These are phyloP conservation scores for Hydrolagus affinis DNA, from an alignment of 2,113 vertebrate species.

Conservation along the genomic window DNA sequence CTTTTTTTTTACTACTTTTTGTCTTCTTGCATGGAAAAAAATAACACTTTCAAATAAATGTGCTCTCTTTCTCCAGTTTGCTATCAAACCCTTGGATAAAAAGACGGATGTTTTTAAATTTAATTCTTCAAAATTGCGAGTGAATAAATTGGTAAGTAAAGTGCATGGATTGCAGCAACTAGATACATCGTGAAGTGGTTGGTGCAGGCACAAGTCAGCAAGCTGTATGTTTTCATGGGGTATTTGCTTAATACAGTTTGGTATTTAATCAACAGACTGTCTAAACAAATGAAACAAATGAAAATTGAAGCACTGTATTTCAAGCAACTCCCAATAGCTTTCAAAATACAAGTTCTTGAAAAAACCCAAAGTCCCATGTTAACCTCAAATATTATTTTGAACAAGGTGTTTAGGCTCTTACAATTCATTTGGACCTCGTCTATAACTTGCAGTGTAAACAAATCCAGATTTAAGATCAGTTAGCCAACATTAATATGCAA, in stretches of 20 bases:
- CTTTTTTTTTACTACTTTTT: too few species aligned
- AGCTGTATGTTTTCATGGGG: neutral
- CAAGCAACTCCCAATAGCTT: neutral
- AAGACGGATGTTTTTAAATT: constrained; percentile 93
- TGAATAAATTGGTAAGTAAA: constrained; percentile 83
- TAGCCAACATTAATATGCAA: neutral
- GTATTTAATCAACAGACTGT: neutral
- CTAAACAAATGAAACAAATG: neutral
- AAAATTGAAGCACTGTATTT: neutral
- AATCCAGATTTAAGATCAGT: neutral
- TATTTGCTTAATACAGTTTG: neutral
- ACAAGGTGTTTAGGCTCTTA: neutral
- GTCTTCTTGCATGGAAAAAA: too few species aligned
- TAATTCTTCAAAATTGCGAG: constrained; percentile 84
- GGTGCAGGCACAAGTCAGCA: neutral
- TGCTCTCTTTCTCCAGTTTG: constrained; percentile 63
- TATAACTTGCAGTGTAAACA: neutral
- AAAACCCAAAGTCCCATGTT: neutral
- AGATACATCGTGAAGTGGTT: neutral
- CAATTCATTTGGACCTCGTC: neutral
- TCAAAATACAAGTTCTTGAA: constrained; percentile 4
- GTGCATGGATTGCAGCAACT: neutral
- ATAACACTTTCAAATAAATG: neutral
- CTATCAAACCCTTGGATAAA: constrained; percentile 92
- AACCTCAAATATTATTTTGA: constrained; percentile 8